Evolutionary conservation across 2,797 vertebrate species (phyloP).

Genomic region (Cephalopachus bancanus): DNA sequence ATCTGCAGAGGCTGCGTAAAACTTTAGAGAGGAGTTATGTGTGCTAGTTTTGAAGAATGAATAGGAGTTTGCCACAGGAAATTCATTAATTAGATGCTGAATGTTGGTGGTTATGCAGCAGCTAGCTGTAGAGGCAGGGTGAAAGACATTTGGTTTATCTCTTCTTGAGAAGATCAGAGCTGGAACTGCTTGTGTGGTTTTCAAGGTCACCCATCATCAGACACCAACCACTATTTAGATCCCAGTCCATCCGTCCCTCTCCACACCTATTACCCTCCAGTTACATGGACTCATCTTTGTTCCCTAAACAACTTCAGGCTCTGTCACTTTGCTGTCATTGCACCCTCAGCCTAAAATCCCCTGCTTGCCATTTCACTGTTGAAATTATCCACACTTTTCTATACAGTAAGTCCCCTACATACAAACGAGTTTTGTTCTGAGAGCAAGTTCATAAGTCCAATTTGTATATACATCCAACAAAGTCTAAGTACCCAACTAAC

Average conservation of each 20-base stretch:
- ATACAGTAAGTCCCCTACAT: too few species aligned
- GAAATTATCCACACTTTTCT: background rate
- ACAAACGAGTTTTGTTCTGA: too few species aligned
- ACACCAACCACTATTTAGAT: background rate
- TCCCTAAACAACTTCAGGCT: background rate
- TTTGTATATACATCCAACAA: too few species aligned
- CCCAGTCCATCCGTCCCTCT: too few species aligned
- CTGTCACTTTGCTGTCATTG: background rate
- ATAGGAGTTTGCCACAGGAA: background rate
- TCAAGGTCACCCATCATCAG: background rate
- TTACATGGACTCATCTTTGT: background rate
- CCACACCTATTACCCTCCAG: background rate
- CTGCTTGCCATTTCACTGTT: background rate
- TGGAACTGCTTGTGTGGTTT: background rate
- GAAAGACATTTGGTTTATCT: background rate
- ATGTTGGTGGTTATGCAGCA: rapidly evolving
- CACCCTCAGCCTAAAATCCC: background rate
- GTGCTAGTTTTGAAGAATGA: background rate
- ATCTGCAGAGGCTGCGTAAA: background rate
- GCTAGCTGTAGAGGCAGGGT: background rate
- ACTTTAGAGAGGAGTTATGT: background rate
- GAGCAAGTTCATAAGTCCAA: too few species aligned
- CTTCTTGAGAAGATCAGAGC: background rate
- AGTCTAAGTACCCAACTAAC: too few species aligned
- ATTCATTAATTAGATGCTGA: background rate